These are phyloP conservation scores for Apeira syringaria DNA, from an alignment of 2,888 invertebrate genomes.

Conservation along the genomic window DNA sequence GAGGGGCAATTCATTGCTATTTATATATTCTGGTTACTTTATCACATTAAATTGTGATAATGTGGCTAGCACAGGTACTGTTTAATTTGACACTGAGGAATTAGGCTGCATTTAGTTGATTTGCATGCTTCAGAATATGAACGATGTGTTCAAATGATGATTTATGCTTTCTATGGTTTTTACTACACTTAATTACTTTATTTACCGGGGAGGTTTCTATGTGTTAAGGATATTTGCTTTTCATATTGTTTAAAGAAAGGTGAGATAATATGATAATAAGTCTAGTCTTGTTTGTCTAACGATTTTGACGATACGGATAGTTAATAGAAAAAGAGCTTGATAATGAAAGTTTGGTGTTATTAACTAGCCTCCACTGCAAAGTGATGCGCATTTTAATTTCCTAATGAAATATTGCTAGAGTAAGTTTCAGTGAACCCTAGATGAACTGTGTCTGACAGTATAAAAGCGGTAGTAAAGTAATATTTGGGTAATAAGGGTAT, in stretches of 20 bases:
- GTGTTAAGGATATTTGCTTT: constrained; percentile 6
- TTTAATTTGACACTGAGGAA: constrained; percentile 17
- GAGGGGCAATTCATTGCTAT: too few species aligned
- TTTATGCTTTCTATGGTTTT: constrained; percentile 30
- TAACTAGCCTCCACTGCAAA: too few species aligned
- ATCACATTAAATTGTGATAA: too few species aligned
- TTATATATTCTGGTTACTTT: too few species aligned
- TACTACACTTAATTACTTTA: constrained; percentile 4
- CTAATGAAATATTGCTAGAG: too few species aligned
- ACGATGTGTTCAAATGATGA: constrained; percentile 35
- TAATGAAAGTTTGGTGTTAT: too few species aligned
- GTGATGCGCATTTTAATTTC: too few species aligned
- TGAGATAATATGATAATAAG: constrained; percentile 1
- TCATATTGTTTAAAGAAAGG: constrained; percentile 7
- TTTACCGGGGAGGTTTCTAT: constrained; percentile 3
- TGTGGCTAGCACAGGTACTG: neutral
- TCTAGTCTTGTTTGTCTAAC: neutral
- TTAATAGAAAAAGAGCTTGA: neutral
- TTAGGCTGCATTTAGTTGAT: constrained; percentile 55
- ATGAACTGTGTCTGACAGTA: too few species aligned
- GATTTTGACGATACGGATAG: neutral
- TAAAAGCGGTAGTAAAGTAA: too few species aligned
- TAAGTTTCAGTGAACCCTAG: too few species aligned
- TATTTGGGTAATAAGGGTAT: too few species aligned
- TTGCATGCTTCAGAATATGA: constrained; percentile 48